Percentiles rank a stretch among this genome's conserved stretches.
phyloP scores from a whole-genome alignment of 2,888 invertebrate species.

The Drosophila kokeensis region DNA sequence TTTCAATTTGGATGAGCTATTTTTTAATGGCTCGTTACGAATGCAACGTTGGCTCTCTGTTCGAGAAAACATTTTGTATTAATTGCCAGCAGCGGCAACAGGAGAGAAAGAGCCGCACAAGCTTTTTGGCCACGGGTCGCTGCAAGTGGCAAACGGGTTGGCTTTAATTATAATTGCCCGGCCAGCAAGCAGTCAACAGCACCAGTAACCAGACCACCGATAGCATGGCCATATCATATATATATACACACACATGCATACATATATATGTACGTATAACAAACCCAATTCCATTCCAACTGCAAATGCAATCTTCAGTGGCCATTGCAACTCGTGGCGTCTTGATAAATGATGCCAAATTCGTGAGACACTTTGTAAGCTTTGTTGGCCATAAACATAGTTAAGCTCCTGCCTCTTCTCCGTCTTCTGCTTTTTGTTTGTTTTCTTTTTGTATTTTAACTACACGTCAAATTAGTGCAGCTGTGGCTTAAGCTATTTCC shows the following conservation, averaged over 20 bases:
- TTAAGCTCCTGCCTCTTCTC: not conserved
- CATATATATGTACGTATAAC: not conserved
- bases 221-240: constrained; percentile 27
- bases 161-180: constrained; percentile 77
- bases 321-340: constrained; percentile 50
- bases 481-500: constrained; percentile 24
- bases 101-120: not conserved
- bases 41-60: constrained; percentile 41
- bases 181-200: constrained; percentile 14
- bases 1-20: constrained; percentile 72
- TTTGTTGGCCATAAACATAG: constrained; percentile 25
- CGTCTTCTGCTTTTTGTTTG: not conserved
- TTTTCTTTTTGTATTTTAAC: constrained; percentile 6
- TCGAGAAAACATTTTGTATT: constrained; percentile 57
- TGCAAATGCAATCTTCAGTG: constrained; percentile 33
- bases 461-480: constrained; percentile 62
- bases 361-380: constrained; percentile 69
- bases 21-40: constrained; percentile 69
- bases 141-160: constrained; percentile 63
- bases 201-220: constrained; percentile 12
- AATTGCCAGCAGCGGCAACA: constrained; percentile 53
- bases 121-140: constrained; percentile 51
- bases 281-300: constrained; percentile 35
- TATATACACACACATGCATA: constrained; percentile 1
- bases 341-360: constrained; percentile 79